Conservation (phyloP, 2,888 invertebrate species). For the Chrysina gloriosa region DNA sequence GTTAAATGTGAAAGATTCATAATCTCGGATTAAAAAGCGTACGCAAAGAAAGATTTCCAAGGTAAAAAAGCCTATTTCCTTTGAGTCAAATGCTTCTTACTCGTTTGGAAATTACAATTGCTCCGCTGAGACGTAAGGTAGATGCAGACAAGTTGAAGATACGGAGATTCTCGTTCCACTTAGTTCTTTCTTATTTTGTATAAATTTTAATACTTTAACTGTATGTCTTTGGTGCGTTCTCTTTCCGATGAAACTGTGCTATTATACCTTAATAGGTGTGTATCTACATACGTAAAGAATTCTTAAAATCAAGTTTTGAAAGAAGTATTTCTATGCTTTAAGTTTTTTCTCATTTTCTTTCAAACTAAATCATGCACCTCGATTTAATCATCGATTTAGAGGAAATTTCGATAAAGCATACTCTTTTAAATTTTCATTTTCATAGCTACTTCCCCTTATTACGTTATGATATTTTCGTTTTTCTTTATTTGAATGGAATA, state of each 20-base stretch:
- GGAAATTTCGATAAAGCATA: too few species aligned
- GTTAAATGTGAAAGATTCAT: conserved; percentile 62
- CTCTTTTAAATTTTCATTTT: too few species aligned
- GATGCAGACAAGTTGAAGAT: conserved; percentile 22
- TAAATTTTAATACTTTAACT: conserved; percentile 11
- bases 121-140: conserved; percentile 58
- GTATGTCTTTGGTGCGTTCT: not conserved
- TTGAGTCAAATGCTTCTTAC: conserved; percentile 52
- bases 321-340: too few species aligned
- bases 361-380: too few species aligned
- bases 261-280: not conserved
- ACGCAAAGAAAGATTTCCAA: conserved; percentile 39
- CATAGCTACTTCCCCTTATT: too few species aligned
- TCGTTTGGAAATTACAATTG: conserved; percentile 63
- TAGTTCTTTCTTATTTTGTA: conserved; percentile 10
- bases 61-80: conserved; percentile 62
- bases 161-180: not conserved
- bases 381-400: too few species aligned
- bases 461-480: too few species aligned
- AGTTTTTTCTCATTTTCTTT: too few species aligned
- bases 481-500: too few species aligned
- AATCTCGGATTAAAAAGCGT: conserved; percentile 61
- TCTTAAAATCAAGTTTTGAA: too few species aligned
- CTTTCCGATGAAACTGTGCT: not conserved
- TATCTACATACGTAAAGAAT: not conserved